phyloP scores from a whole-genome alignment of 2,797 vertebrate species.

The Triplophysa yarkandensis region DNA sequence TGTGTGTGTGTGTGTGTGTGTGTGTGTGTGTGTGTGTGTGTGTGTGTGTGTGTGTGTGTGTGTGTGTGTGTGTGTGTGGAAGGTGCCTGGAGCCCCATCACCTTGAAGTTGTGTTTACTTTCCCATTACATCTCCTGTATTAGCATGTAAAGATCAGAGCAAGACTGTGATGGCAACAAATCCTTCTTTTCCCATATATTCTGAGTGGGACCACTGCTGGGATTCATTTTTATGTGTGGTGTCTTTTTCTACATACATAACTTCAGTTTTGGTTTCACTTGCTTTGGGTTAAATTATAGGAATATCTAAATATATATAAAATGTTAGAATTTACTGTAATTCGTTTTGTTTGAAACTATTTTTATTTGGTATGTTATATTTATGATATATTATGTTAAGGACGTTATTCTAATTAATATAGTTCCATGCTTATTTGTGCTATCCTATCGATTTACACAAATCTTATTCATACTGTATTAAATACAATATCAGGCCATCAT shows the following conservation, averaged over 20 bases:
- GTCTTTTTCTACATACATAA: conserved; percentile 72
- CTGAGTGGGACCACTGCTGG: conserved; percentile 55
- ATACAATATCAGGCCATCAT: background rate
- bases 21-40: too few relatives aligned
- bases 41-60: too few relatives aligned
- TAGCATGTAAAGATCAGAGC: conserved; percentile 65
- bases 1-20: too few relatives aligned
- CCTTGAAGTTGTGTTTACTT: conserved; percentile 67
- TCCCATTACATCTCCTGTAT: conserved; percentile 69
- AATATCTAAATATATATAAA: too few relatives aligned
- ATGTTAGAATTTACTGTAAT: too few relatives aligned
- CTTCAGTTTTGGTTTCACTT: conserved; percentile 76
- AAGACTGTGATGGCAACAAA: conserved; percentile 59
- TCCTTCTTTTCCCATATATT: conserved; percentile 61
- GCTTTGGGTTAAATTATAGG: conserved; percentile 46
- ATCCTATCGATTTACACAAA: background rate
- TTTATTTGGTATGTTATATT: too few relatives aligned
- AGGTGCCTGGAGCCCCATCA: conserved; percentile 45
- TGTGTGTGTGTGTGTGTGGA: background rate
- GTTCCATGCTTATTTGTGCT: background rate
- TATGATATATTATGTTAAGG: too few relatives aligned
- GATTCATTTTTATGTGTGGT: conserved; percentile 72
- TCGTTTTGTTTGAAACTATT: too few relatives aligned
- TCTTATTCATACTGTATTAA: background rate
- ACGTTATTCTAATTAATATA: too few relatives aligned